Conservation (phyloP, 2,113 vertebrate genomes). For the Varanus komodoensis region DNA sequence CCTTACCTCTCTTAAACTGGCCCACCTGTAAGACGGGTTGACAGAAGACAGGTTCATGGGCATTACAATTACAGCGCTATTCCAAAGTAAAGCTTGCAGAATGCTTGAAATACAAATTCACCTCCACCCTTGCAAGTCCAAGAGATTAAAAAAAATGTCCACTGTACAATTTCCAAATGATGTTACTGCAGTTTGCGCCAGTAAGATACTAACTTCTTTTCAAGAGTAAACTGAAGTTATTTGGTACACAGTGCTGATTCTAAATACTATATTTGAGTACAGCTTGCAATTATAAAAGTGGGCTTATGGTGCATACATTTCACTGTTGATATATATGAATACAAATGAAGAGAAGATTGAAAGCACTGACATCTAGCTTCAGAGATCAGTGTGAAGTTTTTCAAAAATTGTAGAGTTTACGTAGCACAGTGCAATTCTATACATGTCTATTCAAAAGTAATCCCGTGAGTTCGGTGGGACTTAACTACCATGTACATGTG, state of each 20-base stretch:
- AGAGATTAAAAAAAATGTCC: background rate
- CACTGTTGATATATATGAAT: background rate
- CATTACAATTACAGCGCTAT: background rate
- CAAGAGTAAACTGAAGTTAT: background rate
- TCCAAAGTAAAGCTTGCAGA: background rate
- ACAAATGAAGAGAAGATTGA: background rate
- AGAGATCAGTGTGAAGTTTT: background rate
- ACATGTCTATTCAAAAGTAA: background rate
- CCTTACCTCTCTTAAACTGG: background rate
- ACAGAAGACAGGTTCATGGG: background rate
- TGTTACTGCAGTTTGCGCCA: background rate
- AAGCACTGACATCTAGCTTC: background rate
- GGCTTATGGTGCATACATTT: background rate
- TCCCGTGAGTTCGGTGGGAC: background rate
- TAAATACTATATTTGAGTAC: background rate
- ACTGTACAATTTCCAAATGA: background rate
- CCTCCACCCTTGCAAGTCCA: background rate
- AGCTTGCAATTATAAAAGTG: background rate
- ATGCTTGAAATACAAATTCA: background rate
- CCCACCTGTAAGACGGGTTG: background rate
- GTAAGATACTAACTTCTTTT: background rate
- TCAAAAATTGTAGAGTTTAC: background rate
- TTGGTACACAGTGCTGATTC: background rate
- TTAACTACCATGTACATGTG: background rate
- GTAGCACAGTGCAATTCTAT: background rate